Base-by-base conservation (phyloP, 2,888 invertebrate species). In the Polia nebulosa region DNA sequence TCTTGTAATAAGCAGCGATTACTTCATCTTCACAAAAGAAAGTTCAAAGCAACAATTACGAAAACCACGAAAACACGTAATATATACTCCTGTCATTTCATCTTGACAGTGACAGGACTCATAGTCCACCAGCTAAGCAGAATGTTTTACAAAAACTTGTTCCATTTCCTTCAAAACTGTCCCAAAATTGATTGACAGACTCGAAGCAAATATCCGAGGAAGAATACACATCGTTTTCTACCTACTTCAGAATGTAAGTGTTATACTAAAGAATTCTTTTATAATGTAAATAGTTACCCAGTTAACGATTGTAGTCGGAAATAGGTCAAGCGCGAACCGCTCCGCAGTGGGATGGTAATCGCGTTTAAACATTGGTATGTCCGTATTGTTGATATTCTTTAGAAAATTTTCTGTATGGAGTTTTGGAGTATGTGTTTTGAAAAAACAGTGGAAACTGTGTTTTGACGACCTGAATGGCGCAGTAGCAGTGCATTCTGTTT, bases 201-300 rank as follows among this genome's bases (percentile, higher is more conserved):
- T 36, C 27, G 47, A 29, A 47, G 62, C 27, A 45, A 63, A 67
- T 41, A 49, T 57, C 27, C 25, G 44, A 36, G 32, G 47, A 53
- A 45, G 59, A 64, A 59, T 60, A 61, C 13, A 67, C 29, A 36
- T 65, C 11, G 45, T 20, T 65, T 66, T 61, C 58, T 15, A 65
- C n/a, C 39, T 34, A 53, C 62, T 80, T 65, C 67, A 76, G 56
- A 70, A 72, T 67, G 29, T 67, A 81, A 80, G 77, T 68, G 62
- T 80, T 72, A 32, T 55, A 63, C 78, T 72, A 82, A 84, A 83
- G 86, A 86, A 86, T 87, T 87, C 86, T 85, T 88, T 89, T 90
- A 83, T 87, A 80, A 90, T 89, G 89, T 84, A 85, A 90, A 90
- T 89, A 83, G 85, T 84, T 82, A 83, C 84, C 81, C 85, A 85